Base-by-base conservation (phyloP, 1,140 invertebrate genomes). In the Harpegnathos saltator region DNA sequence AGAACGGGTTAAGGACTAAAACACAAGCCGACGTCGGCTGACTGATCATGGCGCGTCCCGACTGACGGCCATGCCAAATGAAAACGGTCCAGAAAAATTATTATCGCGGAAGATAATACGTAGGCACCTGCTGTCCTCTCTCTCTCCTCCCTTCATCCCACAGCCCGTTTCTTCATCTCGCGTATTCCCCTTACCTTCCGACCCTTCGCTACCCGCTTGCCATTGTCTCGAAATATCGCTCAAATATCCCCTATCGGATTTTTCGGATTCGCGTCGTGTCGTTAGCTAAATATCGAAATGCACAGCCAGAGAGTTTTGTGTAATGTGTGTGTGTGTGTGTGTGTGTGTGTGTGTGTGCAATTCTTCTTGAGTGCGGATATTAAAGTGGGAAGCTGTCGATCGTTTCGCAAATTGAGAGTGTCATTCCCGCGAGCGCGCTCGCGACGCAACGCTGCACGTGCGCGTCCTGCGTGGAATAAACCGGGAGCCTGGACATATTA, bases 1-100 rank as follows among this genome's bases (percentile, higher is more conserved):
- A 89, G 90, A 90, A 90, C 85, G 89, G 68, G 84, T 90, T 91
- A 88, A 91, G 90, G 83, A 89, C 83, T 82, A 89, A 89, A 88
- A 90, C 83, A 88, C 87, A 87, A 89, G 84, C 80, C 86, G 86
- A 90, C 85, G 81, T 88, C 83, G 88, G 83, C 75, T 90, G 89
- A 91, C 84, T 89, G 90, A 90, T 89, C 89, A 87, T 68, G 85
- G 75, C 62, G 84, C 87, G 75, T 86, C 84, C 69, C 81, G 80
- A 83, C 81, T 90, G 90, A 91, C 88, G 87, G 80, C 84, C 88
- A 86, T 90, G 88, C 83, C 89, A 85, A 90, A 90, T 90, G 82
- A 89, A 90, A 90, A 89, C 73, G 82, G 86, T 84, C 86, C 66
- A 88, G 88, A 89, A 86, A 89, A 89, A 90, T 89, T 89, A 86